Base-by-base conservation (phyloP, 2,888 invertebrate species). In the Ferdinandea cuprea region DNA sequence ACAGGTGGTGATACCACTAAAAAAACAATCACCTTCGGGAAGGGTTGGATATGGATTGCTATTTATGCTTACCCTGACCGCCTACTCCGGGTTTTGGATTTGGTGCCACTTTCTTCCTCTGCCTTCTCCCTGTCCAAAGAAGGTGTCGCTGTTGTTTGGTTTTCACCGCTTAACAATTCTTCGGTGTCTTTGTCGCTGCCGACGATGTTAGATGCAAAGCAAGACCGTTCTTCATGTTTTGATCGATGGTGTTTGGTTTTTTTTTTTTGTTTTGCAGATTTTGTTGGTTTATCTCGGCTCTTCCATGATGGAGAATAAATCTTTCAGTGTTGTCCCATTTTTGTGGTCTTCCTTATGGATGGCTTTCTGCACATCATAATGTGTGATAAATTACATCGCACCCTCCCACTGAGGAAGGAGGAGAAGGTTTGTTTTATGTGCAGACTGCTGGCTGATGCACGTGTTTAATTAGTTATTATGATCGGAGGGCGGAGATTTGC, bases 331-430 rank as follows among this genome's bases (percentile, higher is more conserved):
- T 56, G 72, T 59, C 30, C 17, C 28, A 6, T 42, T n/a, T 37
- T 50, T 42, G 17, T 44, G 9, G n/a, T 54, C 11, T 19, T 42
- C 19, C 28, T 52, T 35, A 50, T 58, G 13, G 40, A 46, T 66
- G 15, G 50, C 50, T 17, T 80, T 74, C 21, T 65, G 63, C 80
- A 65, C 74, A 74, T 80, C 74, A 74, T 74, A 74, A 80, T 30
- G 56, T 61, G 69, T 58, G 69, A 74, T 74, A 69, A 69, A 63
- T 63, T 80, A 69, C 40, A n/a, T n/a, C n/a, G n/a, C 32, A 28
- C 15, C 17, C 42, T 1, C 4, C 13, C 32, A n/a, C n/a, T 8
- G 17, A 7, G 19, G 37, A 61, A 17, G 15, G 44, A 46, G 30
- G 21, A 35, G 5, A 25, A 35, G 48, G 79, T 68, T 68, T 56